Conservation (phyloP, 1,140 invertebrate species). For the Aphelinus certus region DNA sequence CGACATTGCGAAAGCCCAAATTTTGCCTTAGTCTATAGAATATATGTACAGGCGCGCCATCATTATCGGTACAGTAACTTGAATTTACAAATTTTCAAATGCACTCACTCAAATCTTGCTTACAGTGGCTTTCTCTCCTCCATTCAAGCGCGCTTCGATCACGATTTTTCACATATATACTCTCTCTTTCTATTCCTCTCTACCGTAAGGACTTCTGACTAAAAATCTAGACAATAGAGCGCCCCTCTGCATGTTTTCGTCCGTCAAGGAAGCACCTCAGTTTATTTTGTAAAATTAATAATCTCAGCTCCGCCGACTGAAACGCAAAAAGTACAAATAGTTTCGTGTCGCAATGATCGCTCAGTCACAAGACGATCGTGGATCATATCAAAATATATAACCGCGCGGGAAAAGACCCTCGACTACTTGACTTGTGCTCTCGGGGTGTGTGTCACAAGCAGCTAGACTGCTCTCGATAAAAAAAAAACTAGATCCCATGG, state of each 20-base stretch:
- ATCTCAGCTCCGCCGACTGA: conserved; percentile 18
- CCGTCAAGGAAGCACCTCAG: conserved; percentile 30
- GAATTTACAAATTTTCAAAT: conserved; percentile 38
- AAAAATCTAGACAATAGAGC: conserved; percentile 21
- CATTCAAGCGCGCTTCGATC: conserved; percentile 5
- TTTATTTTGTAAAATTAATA: conserved; percentile 10
- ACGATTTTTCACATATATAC: conserved; percentile 9
- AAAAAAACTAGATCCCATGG: too few relatives aligned
- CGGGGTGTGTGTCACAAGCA: background rate
- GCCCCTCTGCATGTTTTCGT: conserved; percentile 13
- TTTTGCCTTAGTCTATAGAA: conserved; percentile 40
- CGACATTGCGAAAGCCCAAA: conserved; percentile 41
- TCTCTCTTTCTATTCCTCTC: conserved; percentile 3
- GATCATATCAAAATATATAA: conserved; percentile 9
- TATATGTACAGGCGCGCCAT: conserved; percentile 40
- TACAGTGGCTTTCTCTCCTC: background rate
- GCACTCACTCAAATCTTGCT: conserved; percentile 1
- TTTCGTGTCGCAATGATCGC: background rate
- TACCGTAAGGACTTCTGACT: conserved; percentile 19
- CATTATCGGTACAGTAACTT: conserved; percentile 35
- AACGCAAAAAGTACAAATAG: conserved; percentile 30
- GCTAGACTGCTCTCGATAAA: too few relatives aligned
- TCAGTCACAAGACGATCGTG: background rate
- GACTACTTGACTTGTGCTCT: conserved; percentile 7
- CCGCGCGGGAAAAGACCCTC: conserved; percentile 28